Base-by-base conservation (phyloP, 2,888 invertebrate genomes). In the Flexamia atlantica region DNA sequence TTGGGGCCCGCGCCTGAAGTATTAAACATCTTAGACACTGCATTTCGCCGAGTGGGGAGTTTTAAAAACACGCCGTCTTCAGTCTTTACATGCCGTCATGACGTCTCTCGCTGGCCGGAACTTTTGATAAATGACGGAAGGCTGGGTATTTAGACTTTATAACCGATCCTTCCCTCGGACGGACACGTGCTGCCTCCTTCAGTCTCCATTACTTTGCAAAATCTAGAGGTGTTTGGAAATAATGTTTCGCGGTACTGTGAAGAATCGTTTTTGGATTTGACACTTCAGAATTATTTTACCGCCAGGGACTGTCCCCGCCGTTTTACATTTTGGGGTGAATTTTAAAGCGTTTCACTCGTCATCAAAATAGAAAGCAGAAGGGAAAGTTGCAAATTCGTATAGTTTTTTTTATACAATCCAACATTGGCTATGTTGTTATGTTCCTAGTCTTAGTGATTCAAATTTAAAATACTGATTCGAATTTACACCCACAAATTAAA, bases 1-100 rank as follows among this genome's bases (percentile, higher is more conserved):
- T 81, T 68, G 46, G 42, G 36, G 64, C 68, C 79, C n/a, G 3
- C 25, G 10, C 23, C 57, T 64, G 14, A 30, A 64, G 64, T 64
- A 72, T 82, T 82, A 79, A 79, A 53, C 79, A 79, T 79, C 79
- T 79, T 79, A 79, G 79, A 79, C 79, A 79, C 79, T 79, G 79
- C 79, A 32, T 79, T 79, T 79, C 79, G 79, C 53, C 57, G 72
- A 84, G 81, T 81, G 40, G 42, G 74, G 74, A 84, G 80, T 84
- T 84, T 84, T 80, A 82, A 84, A 83, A 84, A 80, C 30, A 46
- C 72, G 50, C 53, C 83, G 28, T 40, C 79, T 57, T 53, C 23
- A n/a, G 53, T 84, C 74, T 84, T 84, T 81, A 80, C 80, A 80
- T 72, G 79, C 32, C 79, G 14, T 64, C 32, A n/a, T n/a, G n/a